phyloP scores from a whole-genome alignment of 2,113 vertebrate species.

The Poeciliopsis prolifica region DNA sequence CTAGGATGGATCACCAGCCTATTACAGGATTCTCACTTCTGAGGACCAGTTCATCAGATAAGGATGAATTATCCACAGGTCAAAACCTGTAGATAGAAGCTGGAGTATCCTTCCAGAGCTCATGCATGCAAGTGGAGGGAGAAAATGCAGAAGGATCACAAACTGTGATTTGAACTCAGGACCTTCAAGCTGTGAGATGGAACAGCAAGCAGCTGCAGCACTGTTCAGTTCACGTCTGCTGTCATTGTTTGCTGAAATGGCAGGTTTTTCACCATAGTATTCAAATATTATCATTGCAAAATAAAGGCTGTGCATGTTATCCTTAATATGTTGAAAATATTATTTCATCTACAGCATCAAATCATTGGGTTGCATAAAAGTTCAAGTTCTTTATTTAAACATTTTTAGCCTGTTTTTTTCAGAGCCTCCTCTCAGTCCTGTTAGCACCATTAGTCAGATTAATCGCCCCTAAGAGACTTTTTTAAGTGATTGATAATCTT shows the following conservation, averaged over 20 bases:
- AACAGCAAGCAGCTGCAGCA: neutral
- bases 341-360: neutral
- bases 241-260: neutral
- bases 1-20: too few species aligned
- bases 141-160: neutral
- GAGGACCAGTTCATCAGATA: neutral
- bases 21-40: neutral
- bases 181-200: neutral
- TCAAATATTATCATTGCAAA: neutral
- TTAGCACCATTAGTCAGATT: slow-evolving; percentile 58
- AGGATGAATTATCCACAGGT: neutral
- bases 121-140: too few species aligned
- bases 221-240: neutral
- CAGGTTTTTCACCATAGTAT: neutral
- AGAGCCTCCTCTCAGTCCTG: slow-evolving; percentile 28
- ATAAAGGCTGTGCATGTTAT: neutral
- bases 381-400: neutral
- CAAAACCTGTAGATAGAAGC: neutral
- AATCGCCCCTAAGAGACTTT: slow-evolving; percentile 66
- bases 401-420: neutral
- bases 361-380: slow-evolving; percentile 4
- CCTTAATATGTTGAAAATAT: neutral
- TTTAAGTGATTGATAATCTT: slow-evolving; percentile 71
- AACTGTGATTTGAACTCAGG: neutral
- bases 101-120: too few species aligned